A percentile compares a stretch with the other conserved stretches of the same genome.
phyloP scores from a whole-genome alignment of 2,888 invertebrate genomes.

The Merodon equestris region DNA sequence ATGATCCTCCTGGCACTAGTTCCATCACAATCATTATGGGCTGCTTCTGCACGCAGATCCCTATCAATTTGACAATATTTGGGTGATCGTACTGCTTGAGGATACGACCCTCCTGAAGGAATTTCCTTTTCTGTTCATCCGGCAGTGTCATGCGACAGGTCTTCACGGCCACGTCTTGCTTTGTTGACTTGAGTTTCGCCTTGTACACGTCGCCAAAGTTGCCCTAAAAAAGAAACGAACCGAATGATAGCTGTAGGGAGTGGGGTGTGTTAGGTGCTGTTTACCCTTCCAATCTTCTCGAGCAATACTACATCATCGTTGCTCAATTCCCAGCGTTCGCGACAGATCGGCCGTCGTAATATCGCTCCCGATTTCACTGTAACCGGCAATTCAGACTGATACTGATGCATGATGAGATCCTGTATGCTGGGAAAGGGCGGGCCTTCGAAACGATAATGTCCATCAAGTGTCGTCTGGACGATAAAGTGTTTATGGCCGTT shows the following conservation, averaged over 20 bases:
- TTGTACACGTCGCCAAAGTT: slow-evolving; percentile 99
- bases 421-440: slow-evolving; percentile 95
- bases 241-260: not conserved
- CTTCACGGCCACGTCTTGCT: slow-evolving; percentile 95
- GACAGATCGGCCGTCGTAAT: slow-evolving; percentile 89
- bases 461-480: slow-evolving; percentile 95
- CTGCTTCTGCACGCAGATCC: slow-evolving; percentile 98
- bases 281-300: slow-evolving; percentile 96
- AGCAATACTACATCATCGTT: slow-evolving; percentile 95
- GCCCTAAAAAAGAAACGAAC: slow-evolving; percentile 83
- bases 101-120: slow-evolving; percentile 96
- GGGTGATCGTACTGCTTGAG: slow-evolving; percentile 98
- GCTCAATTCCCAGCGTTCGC: slow-evolving; percentile 97
- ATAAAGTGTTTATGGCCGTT: slow-evolving; percentile 98
- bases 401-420: slow-evolving; percentile 94
- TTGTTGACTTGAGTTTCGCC: slow-evolving; percentile 89
- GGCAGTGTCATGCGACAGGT: slow-evolving; percentile 96
- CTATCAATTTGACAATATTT: slow-evolving; percentile 96
- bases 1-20: slow-evolving; percentile 91
- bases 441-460: slow-evolving; percentile 95
- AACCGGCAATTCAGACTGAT: slow-evolving; percentile 90
- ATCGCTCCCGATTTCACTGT: slow-evolving; percentile 96
- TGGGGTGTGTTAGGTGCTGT: slow-evolving; percentile 69
- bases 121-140: slow-evolving; percentile 95
- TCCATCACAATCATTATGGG: slow-evolving; percentile 99